A percentile compares a stretch with the other conserved stretches of the same genome.
Evolutionary conservation across 2,888 invertebrate species (phyloP).

Genomic region (Drymonia ruficornis): DNA sequence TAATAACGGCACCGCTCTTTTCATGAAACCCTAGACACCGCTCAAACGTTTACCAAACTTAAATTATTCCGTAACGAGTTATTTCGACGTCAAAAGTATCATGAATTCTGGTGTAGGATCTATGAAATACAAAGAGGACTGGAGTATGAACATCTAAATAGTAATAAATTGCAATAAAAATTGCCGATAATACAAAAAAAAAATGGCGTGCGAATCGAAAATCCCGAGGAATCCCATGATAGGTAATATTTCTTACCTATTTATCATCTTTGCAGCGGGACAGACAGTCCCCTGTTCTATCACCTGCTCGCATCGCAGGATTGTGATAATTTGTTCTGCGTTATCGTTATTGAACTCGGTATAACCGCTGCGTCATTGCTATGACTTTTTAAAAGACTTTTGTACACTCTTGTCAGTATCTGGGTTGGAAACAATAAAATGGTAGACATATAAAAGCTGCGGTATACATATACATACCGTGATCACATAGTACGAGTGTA

Average conservation of each 20-base stretch:
- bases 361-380: slow-evolving; percentile 1
- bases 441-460: background rate
- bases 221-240: background rate
- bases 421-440: background rate
- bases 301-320: background rate
- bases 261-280: slow-evolving; percentile 1
- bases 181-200: too few species aligned
- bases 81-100: too few species aligned
- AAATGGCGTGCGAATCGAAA: background rate
- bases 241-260: slow-evolving; percentile 5
- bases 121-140: too few species aligned
- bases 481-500: too few species aligned
- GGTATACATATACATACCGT: too few species aligned
- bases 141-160: too few species aligned
- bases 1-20: too few species aligned
- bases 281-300: background rate
- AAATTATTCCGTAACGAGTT: too few species aligned
- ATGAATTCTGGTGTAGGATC: too few species aligned
- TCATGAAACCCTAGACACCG: too few species aligned
- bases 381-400: background rate
- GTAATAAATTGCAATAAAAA: too few species aligned
- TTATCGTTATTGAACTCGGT: background rate
- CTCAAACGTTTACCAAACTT: too few species aligned
- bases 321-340: background rate
- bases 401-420: background rate